A percentile compares a stretch with the other conserved stretches of the same genome.
Conservation (phyloP, 2,888 invertebrate genomes). For the Mechanitis mazaeus region DNA sequence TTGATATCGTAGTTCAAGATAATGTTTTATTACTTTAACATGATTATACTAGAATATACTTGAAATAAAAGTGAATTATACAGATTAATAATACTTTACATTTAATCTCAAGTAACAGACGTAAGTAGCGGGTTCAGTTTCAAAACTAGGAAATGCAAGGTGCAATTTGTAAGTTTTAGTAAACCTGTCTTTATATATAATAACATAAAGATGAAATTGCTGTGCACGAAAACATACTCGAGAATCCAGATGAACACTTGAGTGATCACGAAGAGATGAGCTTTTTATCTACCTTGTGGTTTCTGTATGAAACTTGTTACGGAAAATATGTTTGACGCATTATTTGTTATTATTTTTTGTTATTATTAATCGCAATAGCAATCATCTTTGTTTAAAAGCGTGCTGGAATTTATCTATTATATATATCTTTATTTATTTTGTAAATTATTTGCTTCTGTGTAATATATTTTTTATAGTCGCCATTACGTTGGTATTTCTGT, state of each 20-base stretch:
- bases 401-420: not conserved
- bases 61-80: not conserved
- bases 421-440: slow-evolving; percentile 12
- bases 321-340: not conserved
- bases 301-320: slow-evolving; percentile 8
- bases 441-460: slow-evolving; percentile 15
- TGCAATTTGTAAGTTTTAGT: not conserved
- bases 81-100: not conserved
- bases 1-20: not conserved
- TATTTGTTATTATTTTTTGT: not conserved
- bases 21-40: not conserved
- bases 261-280: slow-evolving; percentile 29
- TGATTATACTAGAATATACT: not conserved
- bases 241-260: slow-evolving; percentile 30
- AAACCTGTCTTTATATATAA: not conserved
- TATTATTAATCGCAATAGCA: not conserved
- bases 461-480: slow-evolving; percentile 18
- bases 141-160: slow-evolving; percentile 3
- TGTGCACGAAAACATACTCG: slow-evolving; percentile 29
- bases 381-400: too few species aligned
- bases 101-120: not conserved
- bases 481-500: slow-evolving; percentile 17
- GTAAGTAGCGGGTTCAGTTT: not conserved
- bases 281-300: slow-evolving; percentile 25
- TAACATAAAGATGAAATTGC: slow-evolving; percentile 23